A percentile compares a stretch with the other conserved stretches of the same genome.
These are phyloP conservation scores for Porites cylindrica DNA, from an alignment of 92 coral and sea anemone species.

Conservation along the genomic window DNA sequence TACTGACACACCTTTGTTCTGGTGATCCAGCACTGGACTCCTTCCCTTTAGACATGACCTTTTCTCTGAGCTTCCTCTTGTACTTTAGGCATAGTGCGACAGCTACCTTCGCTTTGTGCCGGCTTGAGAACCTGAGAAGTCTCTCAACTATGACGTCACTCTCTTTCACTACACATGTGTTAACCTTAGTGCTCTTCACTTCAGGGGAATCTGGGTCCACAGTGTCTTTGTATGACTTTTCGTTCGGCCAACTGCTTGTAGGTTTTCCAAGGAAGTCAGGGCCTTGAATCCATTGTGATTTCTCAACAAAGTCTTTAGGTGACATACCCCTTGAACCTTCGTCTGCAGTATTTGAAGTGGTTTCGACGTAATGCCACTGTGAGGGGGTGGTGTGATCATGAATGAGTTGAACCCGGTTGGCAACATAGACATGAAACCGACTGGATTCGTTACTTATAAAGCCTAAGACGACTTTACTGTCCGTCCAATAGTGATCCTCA, in stretches of 20 bases:
- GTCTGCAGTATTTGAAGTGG: slow-evolving; percentile 60
- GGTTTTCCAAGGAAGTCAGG: slow-evolving; percentile 61
- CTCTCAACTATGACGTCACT: slow-evolving; percentile 52
- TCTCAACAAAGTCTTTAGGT: slow-evolving; percentile 61
- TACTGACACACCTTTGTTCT: no score
- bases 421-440: slow-evolving; percentile 66
- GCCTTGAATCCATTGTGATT: slow-evolving; percentile 67
- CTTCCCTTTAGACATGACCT: no score
- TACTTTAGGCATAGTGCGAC: no score
- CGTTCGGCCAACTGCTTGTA: slow-evolving; percentile 57
- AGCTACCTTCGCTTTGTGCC: slow-evolving; percentile 50
- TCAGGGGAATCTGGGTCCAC: slow-evolving; percentile 59
- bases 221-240: slow-evolving; percentile 15
- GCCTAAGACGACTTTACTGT: slow-evolving; percentile 71
- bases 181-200: slow-evolving; percentile 55
- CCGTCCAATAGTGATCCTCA: slow-evolving; percentile 63
- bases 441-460: slow-evolving; percentile 71
- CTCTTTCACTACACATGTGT: slow-evolving; percentile 50
- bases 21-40: no score
- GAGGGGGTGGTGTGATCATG: slow-evolving; percentile 57
- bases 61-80: no score
- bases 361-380: slow-evolving; percentile 65
- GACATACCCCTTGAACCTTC: slow-evolving; percentile 73
- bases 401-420: slow-evolving; percentile 57
- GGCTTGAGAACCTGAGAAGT: slow-evolving; percentile 58